phyloP scores from a whole-genome alignment of 2,797 vertebrate species.

The Pantherophis vulpinus region DNA sequence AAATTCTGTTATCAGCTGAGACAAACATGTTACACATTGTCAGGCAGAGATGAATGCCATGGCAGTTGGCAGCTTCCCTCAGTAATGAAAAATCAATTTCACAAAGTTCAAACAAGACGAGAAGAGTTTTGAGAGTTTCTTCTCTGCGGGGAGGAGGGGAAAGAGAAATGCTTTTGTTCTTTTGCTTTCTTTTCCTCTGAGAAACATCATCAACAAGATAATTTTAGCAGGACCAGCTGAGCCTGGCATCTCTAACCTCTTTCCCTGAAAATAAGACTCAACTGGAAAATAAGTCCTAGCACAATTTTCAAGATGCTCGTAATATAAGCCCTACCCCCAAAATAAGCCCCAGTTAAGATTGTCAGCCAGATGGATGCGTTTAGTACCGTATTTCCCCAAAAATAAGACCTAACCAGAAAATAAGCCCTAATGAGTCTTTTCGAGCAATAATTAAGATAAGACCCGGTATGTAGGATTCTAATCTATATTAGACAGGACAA shows the following conservation, averaged over 20 bases:
- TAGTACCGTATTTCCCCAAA: no score
- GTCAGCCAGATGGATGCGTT: no score
- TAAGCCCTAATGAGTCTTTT: no score
- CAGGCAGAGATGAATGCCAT: constrained; percentile 29
- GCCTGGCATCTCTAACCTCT: not conserved
- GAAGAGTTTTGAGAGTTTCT: constrained; percentile 24
- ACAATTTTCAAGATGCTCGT: no score
- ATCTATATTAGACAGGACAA: not conserved
- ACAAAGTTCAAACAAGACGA: constrained; percentile 37
- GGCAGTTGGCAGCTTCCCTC: constrained; percentile 12
- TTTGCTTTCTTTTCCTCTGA: not conserved
- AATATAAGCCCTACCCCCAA: no score
- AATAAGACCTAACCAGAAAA: no score
- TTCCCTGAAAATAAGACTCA: no score
- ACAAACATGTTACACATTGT: constrained; percentile 39
- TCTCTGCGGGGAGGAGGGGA: not conserved
- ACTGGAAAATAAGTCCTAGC: no score
- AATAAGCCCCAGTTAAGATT: no score
- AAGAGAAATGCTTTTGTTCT: not conserved
- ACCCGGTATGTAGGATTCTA: not conserved
- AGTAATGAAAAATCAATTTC: constrained; percentile 42
- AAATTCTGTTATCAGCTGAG: constrained; percentile 62
- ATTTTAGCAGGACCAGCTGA: not conserved
- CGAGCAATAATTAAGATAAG: no score
- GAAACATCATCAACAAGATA: constrained; percentile 26